Evolutionary conservation across 2,797 vertebrate genomes (phyloP).

Genomic region (Hirundo rustica): DNA sequence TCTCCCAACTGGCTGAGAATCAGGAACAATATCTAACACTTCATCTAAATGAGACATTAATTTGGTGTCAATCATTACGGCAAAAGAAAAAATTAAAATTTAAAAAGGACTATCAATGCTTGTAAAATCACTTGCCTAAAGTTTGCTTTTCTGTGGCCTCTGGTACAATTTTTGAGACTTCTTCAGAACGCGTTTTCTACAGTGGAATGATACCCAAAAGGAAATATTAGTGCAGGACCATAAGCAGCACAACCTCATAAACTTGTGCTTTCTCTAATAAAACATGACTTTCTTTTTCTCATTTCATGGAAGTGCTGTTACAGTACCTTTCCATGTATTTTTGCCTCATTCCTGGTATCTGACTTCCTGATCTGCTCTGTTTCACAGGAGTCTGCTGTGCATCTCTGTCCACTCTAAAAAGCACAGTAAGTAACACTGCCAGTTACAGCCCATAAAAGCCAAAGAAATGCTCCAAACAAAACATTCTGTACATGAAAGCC

Average conservation of each 20-base stretch:
- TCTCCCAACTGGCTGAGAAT: slow-evolving; percentile 77
- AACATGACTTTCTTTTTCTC: neutral
- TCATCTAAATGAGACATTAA: slow-evolving; percentile 77
- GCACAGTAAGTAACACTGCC: neutral
- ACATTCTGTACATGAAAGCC: neutral
- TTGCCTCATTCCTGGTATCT: slow-evolving; percentile 5
- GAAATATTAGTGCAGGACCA: neutral
- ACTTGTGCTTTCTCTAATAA: neutral
- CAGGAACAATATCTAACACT: slow-evolving; percentile 75
- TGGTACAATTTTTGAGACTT: slow-evolving; percentile 52
- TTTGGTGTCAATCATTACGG: neutral
- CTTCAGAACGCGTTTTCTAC: slow-evolving; percentile 70
- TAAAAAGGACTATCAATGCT: neutral
- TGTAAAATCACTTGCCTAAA: slow-evolving; percentile 74
- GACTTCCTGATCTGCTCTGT: neutral
- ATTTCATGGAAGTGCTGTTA: neutral
- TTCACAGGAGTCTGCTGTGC: neutral
- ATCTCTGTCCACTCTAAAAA: neutral
- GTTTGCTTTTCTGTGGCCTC: slow-evolving; percentile 57
- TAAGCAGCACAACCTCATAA: neutral
- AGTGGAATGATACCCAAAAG: neutral
- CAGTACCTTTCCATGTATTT: slow-evolving; percentile 24
- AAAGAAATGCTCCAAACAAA: neutral
- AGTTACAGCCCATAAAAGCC: neutral
- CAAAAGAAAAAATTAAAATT: neutral